Conservation (phyloP, 2,797 vertebrate species). For the Bradypus variegatus region DNA sequence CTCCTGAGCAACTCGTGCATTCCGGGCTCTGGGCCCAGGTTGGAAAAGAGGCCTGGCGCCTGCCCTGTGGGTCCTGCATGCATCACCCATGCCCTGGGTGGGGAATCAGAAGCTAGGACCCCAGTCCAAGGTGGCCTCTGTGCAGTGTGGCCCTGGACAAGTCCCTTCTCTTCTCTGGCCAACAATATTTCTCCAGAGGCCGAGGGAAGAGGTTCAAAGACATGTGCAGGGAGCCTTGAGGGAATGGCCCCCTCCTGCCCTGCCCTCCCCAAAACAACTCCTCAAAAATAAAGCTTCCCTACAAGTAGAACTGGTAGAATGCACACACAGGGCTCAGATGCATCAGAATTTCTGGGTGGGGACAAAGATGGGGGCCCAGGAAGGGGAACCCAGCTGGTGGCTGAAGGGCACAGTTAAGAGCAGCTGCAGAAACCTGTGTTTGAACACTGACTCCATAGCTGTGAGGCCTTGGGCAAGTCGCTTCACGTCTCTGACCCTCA, state of each 20-base stretch:
- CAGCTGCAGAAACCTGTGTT: background rate
- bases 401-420: background rate
- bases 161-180: background rate
- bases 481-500: background rate
- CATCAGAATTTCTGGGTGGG: background rate
- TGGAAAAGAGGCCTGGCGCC: background rate
- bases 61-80: background rate
- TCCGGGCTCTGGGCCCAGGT: background rate
- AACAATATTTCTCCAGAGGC: background rate
- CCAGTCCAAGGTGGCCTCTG: background rate
- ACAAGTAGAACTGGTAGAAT: background rate
- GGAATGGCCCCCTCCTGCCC: background rate
- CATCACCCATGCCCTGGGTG: background rate
- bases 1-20: background rate
- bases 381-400: background rate
- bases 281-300: background rate
- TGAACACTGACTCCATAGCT: background rate
- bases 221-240: background rate
- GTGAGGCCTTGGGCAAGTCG: background rate
- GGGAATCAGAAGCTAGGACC: background rate
- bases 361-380: background rate
- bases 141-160: background rate
- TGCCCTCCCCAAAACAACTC: background rate
- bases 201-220: background rate
- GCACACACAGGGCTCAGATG: background rate